Percentiles rank a stretch among this genome's conserved stretches.
phyloP scores from a whole-genome alignment of 1,140 invertebrate genomes.

The Globodera rostochiensis region DNA sequence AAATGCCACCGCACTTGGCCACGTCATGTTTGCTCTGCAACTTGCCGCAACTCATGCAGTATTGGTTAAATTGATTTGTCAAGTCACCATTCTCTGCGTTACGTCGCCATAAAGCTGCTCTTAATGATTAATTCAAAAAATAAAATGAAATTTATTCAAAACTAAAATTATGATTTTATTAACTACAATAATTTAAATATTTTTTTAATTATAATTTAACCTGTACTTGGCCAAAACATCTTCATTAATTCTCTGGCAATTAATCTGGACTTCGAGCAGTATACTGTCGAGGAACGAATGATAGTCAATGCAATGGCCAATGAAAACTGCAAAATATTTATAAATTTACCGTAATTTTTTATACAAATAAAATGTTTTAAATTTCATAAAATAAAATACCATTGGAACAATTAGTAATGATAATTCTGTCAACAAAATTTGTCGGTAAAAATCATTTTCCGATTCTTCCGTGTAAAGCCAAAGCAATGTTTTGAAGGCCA shows the following conservation, averaged over 20 bases:
- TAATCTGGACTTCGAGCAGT: not conserved
- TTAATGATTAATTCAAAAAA: not conserved
- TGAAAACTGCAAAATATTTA: not conserved
- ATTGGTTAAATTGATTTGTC: not conserved
- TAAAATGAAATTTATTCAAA: not conserved
- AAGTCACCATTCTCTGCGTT: not conserved
- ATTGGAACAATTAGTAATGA: not conserved
- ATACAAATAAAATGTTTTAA: not conserved
- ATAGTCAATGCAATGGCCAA: not conserved
- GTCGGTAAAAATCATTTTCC: not conserved
- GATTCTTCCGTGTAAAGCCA: not conserved
- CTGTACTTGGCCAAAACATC: not conserved
- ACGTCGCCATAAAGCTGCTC: conserved; percentile 6
- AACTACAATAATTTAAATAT: too few relatives aligned
- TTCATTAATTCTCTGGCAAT: not conserved
- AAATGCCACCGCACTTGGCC: not conserved
- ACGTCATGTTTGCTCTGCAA: not conserved
- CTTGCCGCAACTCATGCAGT: conserved; percentile 3
- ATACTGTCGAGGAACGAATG: not conserved
- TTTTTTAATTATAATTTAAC: too few relatives aligned
- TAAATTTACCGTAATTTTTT: not conserved
- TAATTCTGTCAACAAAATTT: not conserved
- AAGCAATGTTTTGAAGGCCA: not conserved
- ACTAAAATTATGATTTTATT: too few relatives aligned
- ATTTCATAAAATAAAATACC: not conserved